Evolutionary conservation across 2,888 invertebrate species (phyloP).

Genomic region (Coleophora deauratella): DNA sequence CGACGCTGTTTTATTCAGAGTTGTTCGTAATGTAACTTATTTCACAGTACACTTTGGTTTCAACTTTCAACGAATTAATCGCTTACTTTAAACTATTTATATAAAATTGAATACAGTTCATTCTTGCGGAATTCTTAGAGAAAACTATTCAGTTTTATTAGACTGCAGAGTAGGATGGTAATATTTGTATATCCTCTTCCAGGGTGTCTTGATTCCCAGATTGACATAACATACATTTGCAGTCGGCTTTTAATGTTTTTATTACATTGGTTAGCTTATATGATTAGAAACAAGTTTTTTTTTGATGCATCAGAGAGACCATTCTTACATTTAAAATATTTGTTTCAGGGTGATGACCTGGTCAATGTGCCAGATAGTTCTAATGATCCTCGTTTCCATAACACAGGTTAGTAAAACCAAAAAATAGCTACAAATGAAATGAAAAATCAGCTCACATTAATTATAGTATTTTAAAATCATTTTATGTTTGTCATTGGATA

Average conservation of each 20-base stretch:
- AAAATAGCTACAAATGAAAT: too few relatives aligned
- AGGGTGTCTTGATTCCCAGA: not conserved
- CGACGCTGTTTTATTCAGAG: too few relatives aligned
- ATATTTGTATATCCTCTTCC: not conserved
- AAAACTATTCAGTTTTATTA: too few relatives aligned
- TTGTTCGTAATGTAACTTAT: too few relatives aligned
- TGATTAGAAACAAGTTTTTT: not conserved
- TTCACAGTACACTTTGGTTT: too few relatives aligned
- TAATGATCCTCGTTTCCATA: slow-evolving; percentile 48
- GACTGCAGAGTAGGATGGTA: not conserved
- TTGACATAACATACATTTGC: not conserved
- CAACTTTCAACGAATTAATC: too few relatives aligned
- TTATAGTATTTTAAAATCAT: too few relatives aligned
- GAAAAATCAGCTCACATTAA: too few relatives aligned
- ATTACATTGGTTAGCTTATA: not conserved
- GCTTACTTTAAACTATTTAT: too few relatives aligned
- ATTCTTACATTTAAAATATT: not conserved
- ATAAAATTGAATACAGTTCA: too few relatives aligned
- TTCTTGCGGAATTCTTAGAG: too few relatives aligned
- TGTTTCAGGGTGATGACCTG: slow-evolving; percentile 43
- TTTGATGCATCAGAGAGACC: not conserved
- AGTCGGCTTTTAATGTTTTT: not conserved
- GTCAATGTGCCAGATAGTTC: slow-evolving; percentile 45
- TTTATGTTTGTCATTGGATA: too few relatives aligned
- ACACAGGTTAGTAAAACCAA: slow-evolving; percentile 48